These are phyloP conservation scores for Drosophila prosaltans DNA, from an alignment of 1,140 invertebrate genomes.

Conservation along the genomic window DNA sequence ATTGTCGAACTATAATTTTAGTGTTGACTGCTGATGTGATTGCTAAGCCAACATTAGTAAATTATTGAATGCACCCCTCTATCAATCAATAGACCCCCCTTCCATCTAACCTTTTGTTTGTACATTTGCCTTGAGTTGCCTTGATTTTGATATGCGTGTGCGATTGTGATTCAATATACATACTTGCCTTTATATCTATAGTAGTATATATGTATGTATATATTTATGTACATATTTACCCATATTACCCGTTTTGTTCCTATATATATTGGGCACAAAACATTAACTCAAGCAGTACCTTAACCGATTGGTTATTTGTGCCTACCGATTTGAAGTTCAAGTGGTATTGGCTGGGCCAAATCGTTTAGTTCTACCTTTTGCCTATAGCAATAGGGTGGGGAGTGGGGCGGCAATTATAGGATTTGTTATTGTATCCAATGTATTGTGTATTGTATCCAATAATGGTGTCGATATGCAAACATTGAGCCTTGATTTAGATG, in stretches of 20 bases:
- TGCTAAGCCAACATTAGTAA: slow-evolving; percentile 38
- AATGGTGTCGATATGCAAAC: slow-evolving; percentile 23
- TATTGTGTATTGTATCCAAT: slow-evolving; percentile 30
- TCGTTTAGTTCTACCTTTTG: slow-evolving; percentile 33
- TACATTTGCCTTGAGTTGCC: slow-evolving; percentile 20
- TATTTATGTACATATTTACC: slow-evolving; percentile 30
- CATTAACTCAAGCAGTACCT: background rate
- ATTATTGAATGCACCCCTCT: slow-evolving; percentile 66
- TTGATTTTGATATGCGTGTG: slow-evolving; percentile 46
- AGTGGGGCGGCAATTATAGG: slow-evolving; percentile 34
- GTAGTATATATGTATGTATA: background rate
- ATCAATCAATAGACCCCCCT: slow-evolving; percentile 55
- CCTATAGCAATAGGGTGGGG: slow-evolving; percentile 3
- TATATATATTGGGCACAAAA: slow-evolving; percentile 20
- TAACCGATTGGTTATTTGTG: slow-evolving; percentile 18
- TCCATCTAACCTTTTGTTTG: slow-evolving; percentile 23
- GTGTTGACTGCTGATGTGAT: slow-evolving; percentile 43
- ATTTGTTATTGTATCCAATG: slow-evolving; percentile 24
- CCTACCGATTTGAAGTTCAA: slow-evolving; percentile 42
- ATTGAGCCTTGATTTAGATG: background rate
- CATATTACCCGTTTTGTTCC: background rate
- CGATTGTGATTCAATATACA: slow-evolving; percentile 31
- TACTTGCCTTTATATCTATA: no score
- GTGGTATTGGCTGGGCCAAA: slow-evolving; percentile 32
- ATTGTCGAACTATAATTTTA: slow-evolving; percentile 51